Conservation (phyloP, 2,797 vertebrate genomes). For the Saguinus oedipus region DNA sequence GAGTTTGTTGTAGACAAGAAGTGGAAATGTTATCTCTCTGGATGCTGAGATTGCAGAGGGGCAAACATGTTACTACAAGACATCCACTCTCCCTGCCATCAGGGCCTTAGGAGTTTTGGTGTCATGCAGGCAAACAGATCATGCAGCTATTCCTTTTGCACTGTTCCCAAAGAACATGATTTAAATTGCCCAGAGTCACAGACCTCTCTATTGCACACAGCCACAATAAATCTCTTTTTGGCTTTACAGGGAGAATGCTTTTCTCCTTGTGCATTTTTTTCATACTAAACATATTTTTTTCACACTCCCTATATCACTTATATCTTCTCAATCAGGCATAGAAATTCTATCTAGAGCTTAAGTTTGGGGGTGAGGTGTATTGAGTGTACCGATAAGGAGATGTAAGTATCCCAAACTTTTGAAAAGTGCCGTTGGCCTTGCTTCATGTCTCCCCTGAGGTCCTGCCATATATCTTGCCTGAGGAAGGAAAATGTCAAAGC, state of each 20-base stretch:
- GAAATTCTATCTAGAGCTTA: background rate
- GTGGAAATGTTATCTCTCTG: background rate
- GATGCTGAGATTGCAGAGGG: background rate
- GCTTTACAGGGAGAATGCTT: background rate
- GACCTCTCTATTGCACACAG: background rate
- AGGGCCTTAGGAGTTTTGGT: background rate
- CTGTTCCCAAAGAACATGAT: background rate
- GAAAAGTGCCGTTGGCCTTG: background rate
- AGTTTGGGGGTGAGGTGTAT: background rate
- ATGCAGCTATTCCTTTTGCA: background rate
- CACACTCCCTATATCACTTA: background rate
- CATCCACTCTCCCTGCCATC: background rate
- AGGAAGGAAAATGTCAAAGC: background rate
- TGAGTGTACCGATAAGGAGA: background rate
- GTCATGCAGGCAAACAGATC: background rate
- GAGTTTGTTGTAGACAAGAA: background rate
- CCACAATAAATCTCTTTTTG: background rate
- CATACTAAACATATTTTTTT: background rate
- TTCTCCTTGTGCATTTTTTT: background rate
- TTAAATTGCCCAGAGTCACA: background rate
- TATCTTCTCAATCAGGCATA: background rate
- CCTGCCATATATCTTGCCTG: background rate
- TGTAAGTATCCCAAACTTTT: background rate
- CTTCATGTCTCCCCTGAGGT: background rate
- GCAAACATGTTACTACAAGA: background rate